phyloP scores from a whole-genome alignment of 23 tunicate species.

The Clavelina lepadiformis region DNA sequence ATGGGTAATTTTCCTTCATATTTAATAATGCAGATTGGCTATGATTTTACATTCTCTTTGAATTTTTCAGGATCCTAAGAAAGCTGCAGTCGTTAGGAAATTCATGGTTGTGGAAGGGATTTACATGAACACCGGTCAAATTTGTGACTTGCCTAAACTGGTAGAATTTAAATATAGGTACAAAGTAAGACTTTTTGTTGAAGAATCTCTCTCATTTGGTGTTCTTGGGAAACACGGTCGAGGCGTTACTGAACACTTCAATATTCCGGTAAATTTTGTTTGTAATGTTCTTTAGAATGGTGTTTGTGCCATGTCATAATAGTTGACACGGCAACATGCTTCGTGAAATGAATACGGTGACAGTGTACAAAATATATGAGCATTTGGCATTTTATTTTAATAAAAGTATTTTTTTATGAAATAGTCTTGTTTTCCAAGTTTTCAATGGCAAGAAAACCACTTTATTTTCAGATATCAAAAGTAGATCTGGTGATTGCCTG shows the following conservation, averaged over 20 bases:
- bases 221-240: constrained; percentile 86
- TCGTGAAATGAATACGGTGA: too few species aligned
- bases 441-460: too few species aligned
- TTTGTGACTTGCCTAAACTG: constrained; percentile 71
- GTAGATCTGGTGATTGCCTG: constrained; percentile 78
- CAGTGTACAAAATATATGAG: too few species aligned
- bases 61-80: constrained; percentile 70
- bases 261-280: constrained; percentile 75
- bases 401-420: too few species aligned
- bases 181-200: constrained; percentile 86
- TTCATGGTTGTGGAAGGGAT: constrained; percentile 95
- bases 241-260: constrained; percentile 95
- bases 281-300: too few species aligned
- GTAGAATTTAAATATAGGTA: constrained; percentile 93
- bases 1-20: too few species aligned
- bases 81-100: constrained; percentile 83
- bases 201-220: constrained; percentile 93
- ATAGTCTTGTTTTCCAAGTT: too few species aligned
- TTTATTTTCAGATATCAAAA: constrained; percentile 64
- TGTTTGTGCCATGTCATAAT: too few species aligned
- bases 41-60: too few species aligned
- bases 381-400: too few species aligned
- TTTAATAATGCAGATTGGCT: too few species aligned
- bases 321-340: too few species aligned
- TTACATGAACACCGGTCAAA: constrained; percentile 90